Evolutionary conservation across 2,113 vertebrate species (phyloP), one percentile per base, ranked within the genome.

Genomic region (Pomatorhinus ruficollis): DNA sequence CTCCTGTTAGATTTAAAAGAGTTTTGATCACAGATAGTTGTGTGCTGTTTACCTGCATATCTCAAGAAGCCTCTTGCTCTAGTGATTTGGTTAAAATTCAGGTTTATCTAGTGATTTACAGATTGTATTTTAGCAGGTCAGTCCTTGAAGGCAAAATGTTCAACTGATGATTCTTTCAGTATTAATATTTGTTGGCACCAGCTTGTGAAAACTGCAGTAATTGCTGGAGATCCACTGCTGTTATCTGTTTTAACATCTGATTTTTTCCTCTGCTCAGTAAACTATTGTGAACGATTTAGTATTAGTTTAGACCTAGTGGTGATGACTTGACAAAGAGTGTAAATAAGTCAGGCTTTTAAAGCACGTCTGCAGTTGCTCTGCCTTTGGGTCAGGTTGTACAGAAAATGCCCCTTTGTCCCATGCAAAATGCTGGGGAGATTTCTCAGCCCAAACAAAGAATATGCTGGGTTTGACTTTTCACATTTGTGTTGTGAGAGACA

Each of bases 1-100:
- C 93, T 96, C 92, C 90, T 83, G 87, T 74, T 94, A 74, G 71
- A 87, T 96, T 85, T n/a, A 87, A 95, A 87, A 35, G 54, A 50
- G n/a, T 60, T 93, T 95, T 91, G 93, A 95, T 95, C 87, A 76
- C 54, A 71, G 80, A 84, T 95, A 87, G 59, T 30, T 72, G 64
- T 89, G 47, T 93, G 77, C 40, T 85, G 64, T 94, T 96, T 95
- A 96, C 95, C 91, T 97, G 78, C 23, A 3, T 93, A 85, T 89
- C 69, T 94, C 85, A 56, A 86, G 87, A 89, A 91, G 69, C 57
- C 27, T 85, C 68, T 86, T 84, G 40, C 39, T 95, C 24, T 18
- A 60, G 50, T 53, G 65, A 75, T 90, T 84, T 70, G 37, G 76
- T 94, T 89, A 49, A 83, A 91, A 95, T 93, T 90, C 83, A 86